Conservation (phyloP, 2,113 vertebrate species). For the Nothoprocta pentlandii region DNA sequence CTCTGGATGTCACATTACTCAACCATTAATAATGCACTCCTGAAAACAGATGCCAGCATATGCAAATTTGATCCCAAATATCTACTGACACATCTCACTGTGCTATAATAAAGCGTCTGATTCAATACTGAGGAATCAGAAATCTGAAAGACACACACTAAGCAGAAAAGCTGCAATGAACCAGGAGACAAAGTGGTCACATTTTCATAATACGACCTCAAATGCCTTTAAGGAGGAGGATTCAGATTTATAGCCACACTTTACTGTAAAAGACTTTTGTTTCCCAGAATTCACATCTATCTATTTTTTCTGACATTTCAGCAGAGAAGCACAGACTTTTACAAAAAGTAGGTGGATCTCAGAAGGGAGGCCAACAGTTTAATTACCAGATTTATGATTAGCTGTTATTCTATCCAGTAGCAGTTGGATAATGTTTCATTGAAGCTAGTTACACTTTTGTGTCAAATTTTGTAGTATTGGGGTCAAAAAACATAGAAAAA, state of each 20-base stretch:
- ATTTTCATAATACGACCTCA: not conserved
- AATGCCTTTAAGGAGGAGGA: not conserved
- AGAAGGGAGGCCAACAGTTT: not conserved
- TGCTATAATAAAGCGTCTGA: conserved; percentile 26
- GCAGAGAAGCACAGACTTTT: not conserved
- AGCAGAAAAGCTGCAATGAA: not conserved
- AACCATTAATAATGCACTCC: not conserved
- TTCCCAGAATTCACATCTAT: not conserved
- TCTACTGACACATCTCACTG: not conserved
- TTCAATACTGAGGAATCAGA: conserved; percentile 5
- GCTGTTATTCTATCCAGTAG: not conserved
- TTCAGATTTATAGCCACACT: not conserved
- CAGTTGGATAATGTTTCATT: not conserved
- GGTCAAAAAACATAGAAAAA: not conserved
- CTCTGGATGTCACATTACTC: not conserved
- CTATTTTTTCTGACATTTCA: not conserved
- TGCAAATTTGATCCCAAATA: conserved; percentile 42
- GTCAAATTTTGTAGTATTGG: not conserved
- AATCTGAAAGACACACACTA: conserved; percentile 6
- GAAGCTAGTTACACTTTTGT: not conserved
- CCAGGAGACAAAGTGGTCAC: not conserved
- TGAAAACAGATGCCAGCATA: conserved; percentile 56
- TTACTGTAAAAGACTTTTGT: not conserved
- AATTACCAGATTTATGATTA: not conserved
- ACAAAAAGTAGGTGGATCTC: not conserved